A percentile compares a stretch with the other conserved stretches of the same genome.
Evolutionary conservation across 2,888 invertebrate species (phyloP).

Genomic region (Neoitamus cyanurus): DNA sequence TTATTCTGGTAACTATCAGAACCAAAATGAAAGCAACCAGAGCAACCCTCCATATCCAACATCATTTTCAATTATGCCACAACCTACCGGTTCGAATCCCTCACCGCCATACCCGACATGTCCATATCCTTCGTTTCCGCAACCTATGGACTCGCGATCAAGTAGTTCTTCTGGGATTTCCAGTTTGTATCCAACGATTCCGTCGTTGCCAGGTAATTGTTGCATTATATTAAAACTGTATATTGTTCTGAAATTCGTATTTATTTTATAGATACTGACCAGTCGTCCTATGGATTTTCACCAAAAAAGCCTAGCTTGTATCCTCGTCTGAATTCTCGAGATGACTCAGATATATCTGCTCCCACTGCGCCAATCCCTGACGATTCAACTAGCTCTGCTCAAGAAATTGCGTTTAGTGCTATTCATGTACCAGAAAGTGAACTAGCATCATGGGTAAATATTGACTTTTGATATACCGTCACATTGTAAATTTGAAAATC

Average conservation of each 20-base stretch:
- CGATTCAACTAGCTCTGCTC: conserved; percentile 59
- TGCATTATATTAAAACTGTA: background rate
- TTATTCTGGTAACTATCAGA: conserved; percentile 34
- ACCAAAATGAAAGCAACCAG: conserved; percentile 33
- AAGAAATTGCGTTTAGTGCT: conserved; percentile 61
- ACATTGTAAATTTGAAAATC: background rate
- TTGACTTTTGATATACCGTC: background rate
- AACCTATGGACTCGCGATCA: conserved; percentile 45
- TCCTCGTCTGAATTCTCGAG: conserved; percentile 55
- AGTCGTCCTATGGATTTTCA: conserved; percentile 24
- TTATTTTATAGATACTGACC: background rate
- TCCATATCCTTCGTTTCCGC: conserved; percentile 52
- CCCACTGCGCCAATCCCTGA: conserved; percentile 56
- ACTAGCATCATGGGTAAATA: conserved; percentile 63
- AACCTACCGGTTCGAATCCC: conserved; percentile 50
- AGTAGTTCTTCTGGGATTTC: conserved; percentile 52
- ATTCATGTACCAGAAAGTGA: conserved; percentile 63
- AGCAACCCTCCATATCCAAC: conserved; percentile 58
- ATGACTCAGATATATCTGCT: conserved; percentile 56
- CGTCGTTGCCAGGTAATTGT: conserved; percentile 55
- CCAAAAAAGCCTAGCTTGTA: conserved; percentile 48
- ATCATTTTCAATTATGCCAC: conserved; percentile 48
- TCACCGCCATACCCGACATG: conserved; percentile 53
- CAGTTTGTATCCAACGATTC: conserved; percentile 55
- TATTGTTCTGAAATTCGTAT: background rate